These are phyloP conservation scores for Aphrophora alni DNA, from an alignment of 2,888 invertebrate species.

Conservation along the genomic window DNA sequence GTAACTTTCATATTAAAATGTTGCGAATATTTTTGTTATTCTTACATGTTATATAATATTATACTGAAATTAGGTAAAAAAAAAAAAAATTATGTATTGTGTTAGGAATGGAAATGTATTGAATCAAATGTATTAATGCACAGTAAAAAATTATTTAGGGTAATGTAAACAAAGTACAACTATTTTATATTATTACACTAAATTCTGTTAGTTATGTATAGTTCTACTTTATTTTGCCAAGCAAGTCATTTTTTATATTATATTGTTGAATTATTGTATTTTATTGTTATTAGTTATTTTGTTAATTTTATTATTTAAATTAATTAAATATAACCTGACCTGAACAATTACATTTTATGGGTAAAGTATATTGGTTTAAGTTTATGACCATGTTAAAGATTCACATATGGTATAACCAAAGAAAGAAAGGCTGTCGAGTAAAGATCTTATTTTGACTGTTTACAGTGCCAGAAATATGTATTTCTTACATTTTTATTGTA, in stretches of 20 bases:
- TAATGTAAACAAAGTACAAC: constrained; percentile 2
- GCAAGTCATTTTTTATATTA: background rate
- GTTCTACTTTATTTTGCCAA: background rate
- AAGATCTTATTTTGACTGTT: background rate
- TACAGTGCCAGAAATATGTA: background rate
- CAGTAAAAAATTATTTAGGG: background rate
- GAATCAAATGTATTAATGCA: background rate
- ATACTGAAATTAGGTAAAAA: background rate
- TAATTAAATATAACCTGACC: background rate
- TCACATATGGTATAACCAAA: background rate
- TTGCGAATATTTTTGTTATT: background rate
- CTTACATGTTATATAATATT: background rate
- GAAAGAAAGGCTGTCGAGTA: background rate
- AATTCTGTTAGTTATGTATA: background rate
- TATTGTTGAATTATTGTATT: background rate
- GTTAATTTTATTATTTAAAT: background rate
- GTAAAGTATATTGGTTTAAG: background rate
- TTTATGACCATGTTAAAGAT: background rate
- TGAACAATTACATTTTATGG: background rate
- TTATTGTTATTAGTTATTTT: background rate
- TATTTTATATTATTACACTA: background rate
- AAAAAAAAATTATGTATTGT: background rate
- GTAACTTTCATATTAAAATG: constrained; percentile 17
- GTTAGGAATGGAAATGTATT: background rate
- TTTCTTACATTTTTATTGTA: background rate